Evolutionary conservation across 2,888 invertebrate species (phyloP).

Genomic region (Endomychus coccineus): DNA sequence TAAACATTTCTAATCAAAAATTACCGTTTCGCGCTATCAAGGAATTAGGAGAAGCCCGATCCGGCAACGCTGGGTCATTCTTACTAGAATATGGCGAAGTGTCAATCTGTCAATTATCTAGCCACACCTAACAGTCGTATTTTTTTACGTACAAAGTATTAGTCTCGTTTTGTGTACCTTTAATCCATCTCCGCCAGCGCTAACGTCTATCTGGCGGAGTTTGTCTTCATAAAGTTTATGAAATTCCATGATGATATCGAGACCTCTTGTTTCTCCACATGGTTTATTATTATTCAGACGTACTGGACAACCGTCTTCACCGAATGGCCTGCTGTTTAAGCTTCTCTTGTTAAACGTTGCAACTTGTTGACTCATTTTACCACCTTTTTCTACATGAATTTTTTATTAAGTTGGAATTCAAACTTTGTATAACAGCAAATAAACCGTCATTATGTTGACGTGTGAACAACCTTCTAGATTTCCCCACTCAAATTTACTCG

Average conservation of each 20-base stretch:
- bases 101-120: too few species aligned
- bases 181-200: constrained; percentile 42
- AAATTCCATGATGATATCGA: constrained; percentile 53
- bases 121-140: too few species aligned
- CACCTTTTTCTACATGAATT: constrained; percentile 12
- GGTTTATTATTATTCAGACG: constrained; percentile 23
- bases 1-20: too few species aligned
- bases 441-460: constrained; percentile 14
- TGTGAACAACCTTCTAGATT: too few species aligned
- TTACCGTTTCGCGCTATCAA: too few species aligned
- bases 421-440: constrained; percentile 9
- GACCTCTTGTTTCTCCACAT: constrained; percentile 40
- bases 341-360: constrained; percentile 9
- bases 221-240: constrained; percentile 56
- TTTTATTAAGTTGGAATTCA: constrained; percentile 6
- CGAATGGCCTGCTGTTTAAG: constrained; percentile 15
- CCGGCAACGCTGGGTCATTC: too few species aligned
- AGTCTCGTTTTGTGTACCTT: constrained; percentile 26
- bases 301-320: constrained; percentile 27
- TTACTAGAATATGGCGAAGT: too few species aligned
- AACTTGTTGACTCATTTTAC: constrained; percentile 14
- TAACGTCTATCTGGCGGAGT: constrained; percentile 50
- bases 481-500: too few species aligned
- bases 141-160: not conserved
- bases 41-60: too few species aligned